Conservation (phyloP, 2,797 vertebrate species). For the Pipistrellus pipistrellus region DNA sequence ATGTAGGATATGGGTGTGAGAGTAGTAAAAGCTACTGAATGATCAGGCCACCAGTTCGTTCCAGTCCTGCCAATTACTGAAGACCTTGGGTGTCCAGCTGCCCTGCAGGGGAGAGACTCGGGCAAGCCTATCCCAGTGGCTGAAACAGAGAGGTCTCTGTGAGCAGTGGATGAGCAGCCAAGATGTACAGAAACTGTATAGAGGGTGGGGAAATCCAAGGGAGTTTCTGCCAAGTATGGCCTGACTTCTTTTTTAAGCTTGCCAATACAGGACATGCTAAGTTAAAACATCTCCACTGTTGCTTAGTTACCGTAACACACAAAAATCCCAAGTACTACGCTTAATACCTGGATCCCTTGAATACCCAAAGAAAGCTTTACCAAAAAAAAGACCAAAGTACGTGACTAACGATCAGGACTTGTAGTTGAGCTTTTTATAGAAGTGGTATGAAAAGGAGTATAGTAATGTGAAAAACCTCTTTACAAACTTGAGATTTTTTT, state of each 20-base stretch:
- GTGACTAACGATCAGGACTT: background rate
- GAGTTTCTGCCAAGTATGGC: conserved; percentile 18
- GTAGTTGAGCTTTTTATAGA: background rate
- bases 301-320: conserved; percentile 49
- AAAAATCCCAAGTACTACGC: conserved; percentile 30
- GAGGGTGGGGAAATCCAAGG: background rate
- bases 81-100: background rate
- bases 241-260: conserved; percentile 49
- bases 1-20: background rate
- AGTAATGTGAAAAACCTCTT: background rate
- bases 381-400: background rate
- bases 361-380: background rate
- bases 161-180: conserved; percentile 17
- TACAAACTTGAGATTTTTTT: background rate
- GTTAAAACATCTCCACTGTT: conserved; percentile 41
- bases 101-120: background rate
- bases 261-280: conserved; percentile 24
- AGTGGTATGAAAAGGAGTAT: background rate
- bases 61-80: background rate
- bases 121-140: background rate
- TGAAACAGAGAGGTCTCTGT: conserved; percentile 31
- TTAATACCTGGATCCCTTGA: background rate
- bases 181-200: conserved; percentile 20
- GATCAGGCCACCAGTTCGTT: background rate
- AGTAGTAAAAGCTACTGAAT: background rate